A percentile compares a stretch with the other conserved stretches of the same genome.
These are phyloP conservation scores for Drosophila lowei DNA, from an alignment of 1,140 invertebrate species.

Conservation along the genomic window DNA sequence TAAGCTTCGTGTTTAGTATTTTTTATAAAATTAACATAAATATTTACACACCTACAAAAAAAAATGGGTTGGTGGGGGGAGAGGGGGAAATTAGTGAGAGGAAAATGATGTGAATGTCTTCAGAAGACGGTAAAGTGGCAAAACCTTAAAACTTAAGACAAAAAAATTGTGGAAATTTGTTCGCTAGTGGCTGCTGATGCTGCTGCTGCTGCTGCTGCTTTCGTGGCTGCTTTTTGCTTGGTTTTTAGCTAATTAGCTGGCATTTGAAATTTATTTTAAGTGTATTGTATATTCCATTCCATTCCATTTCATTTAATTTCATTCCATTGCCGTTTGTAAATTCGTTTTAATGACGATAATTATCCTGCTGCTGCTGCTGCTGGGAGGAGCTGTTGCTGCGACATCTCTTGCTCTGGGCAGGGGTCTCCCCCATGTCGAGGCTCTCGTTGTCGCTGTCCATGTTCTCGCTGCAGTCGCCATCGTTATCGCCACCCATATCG, in stretches of 20 bases:
- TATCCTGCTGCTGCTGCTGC: constrained; percentile 64
- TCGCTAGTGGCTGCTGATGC: constrained; percentile 16
- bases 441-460: constrained; percentile 83
- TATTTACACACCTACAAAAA: constrained; percentile 69
- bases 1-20: constrained; percentile 34
- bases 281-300: constrained; percentile 33
- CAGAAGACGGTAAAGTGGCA: constrained; percentile 80
- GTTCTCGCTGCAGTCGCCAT: constrained; percentile 88
- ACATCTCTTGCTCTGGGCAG: constrained; percentile 76
- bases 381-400: constrained; percentile 67
- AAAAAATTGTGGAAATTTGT: constrained; percentile 37
- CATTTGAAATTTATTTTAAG: constrained; percentile 45
- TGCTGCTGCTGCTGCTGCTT: constrained; percentile 10
- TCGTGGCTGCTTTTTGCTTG: constrained; percentile 17
- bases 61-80: not conserved
- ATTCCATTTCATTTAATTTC: constrained; percentile 32
- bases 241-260: constrained; percentile 50
- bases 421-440: constrained; percentile 80
- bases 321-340: constrained; percentile 57
- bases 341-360: constrained; percentile 81
- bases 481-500: constrained; percentile 89
- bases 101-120: constrained; percentile 62
- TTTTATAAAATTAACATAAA: constrained; percentile 68
- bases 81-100: not conserved
- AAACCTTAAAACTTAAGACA: constrained; percentile 59